Base-by-base conservation (phyloP, 2,888 invertebrate species). In the Cheilosia impressa region DNA sequence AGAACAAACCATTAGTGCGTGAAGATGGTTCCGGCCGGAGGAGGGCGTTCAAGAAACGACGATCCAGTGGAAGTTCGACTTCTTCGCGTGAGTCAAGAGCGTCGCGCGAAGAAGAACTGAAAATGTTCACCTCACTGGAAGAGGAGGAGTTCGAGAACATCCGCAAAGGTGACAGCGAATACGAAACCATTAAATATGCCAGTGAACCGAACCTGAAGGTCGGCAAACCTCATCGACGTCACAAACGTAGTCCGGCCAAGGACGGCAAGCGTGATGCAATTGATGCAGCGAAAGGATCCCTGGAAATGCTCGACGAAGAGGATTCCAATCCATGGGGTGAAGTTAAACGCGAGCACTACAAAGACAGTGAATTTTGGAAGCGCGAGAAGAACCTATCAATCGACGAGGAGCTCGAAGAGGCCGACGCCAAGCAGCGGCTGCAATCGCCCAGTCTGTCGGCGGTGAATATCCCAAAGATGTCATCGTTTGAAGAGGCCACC, bases 81-180 rank as follows among this genome's bases (percentile, higher is more conserved):
- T 94, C 94, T 85, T 94, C 94, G 72, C 93, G 91, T 89, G 94
- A 94, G 17, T 94, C 94, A 75, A 93, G 94, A 81, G 93, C 94
- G 80, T 94, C 94, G 34, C 94, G 94, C 75, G 94, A 95, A 88
- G 94, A 95, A 89, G 95, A 95, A 90, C 91, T 95, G 45, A 94
- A 94, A 91, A 93, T 94, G 92, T 94, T 95, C 89, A 94, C 95
- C 87, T 94, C 95, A 69, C 93, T 95, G 88, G 95, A 95, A 90
- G 94, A 94, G 90, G 94, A 94, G 87, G 95, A 95, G 90, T 93
- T 93, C 87, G 92, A 93, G 88, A 92, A 91, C 89, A 88, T 88
- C 27, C 89, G 89, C 34, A 89, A 89, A n/a, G 89, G 89, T 4
- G 89, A 90, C 38, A 88, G 88, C 0, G 90, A 92, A 22, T 92